Evolutionary conservation across 2,888 invertebrate species (phyloP).

Genomic region (Limnephilus lunatus): DNA sequence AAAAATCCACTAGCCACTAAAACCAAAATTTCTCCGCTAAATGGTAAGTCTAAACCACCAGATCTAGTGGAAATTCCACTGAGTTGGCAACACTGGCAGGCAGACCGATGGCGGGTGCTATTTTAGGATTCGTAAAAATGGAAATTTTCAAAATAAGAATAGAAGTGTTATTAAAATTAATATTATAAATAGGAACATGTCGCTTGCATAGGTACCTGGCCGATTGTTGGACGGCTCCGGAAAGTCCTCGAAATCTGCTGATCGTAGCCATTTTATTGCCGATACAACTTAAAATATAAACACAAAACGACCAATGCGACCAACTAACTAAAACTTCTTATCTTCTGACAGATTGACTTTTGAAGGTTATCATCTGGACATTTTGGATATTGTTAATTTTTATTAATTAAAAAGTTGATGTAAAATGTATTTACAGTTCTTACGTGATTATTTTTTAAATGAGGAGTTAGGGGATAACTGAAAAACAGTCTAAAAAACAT

Average conservation of each 20-base stretch:
- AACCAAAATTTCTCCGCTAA: too few relatives aligned
- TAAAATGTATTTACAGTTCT: background rate
- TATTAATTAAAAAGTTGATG: background rate
- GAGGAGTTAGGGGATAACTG: background rate
- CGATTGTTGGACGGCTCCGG: slow-evolving; percentile 51
- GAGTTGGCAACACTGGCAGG: too few relatives aligned
- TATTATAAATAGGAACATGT: slow-evolving; percentile 6
- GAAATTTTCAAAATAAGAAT: slow-evolving; percentile 41
- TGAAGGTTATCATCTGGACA: slow-evolving; percentile 60
- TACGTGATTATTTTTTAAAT: background rate
- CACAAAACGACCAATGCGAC: slow-evolving; percentile 31
- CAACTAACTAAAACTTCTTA: slow-evolving; percentile 52
- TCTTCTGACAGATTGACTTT: slow-evolving; percentile 63
- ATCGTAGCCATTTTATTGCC: slow-evolving; percentile 55
- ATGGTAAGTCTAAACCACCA: too few relatives aligned
- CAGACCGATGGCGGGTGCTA: slow-evolving; percentile 25
- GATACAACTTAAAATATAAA: slow-evolving; percentile 50
- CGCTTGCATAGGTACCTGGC: slow-evolving; percentile 48
- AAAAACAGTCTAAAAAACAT: background rate
- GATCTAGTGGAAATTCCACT: too few relatives aligned
- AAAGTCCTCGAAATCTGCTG: slow-evolving; percentile 54
- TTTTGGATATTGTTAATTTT: background rate
- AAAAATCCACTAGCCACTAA: too few relatives aligned
- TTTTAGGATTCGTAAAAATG: slow-evolving; percentile 50
- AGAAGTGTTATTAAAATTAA: slow-evolving; percentile 12